phyloP scores from a whole-genome alignment of 2,888 invertebrate genomes.

The Caenorhabditis japonica region DNA sequence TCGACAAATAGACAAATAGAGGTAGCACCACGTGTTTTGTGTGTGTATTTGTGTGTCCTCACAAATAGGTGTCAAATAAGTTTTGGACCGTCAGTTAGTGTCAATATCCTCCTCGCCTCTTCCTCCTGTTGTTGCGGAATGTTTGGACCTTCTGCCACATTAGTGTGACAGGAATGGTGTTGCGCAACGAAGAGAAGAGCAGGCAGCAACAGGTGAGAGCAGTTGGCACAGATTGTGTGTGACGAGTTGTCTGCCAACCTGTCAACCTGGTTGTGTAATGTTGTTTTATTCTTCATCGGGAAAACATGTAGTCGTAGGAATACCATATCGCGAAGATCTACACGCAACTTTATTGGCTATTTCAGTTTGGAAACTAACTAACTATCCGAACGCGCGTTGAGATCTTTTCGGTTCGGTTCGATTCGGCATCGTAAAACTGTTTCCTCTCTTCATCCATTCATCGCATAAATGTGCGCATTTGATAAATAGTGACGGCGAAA shows the following conservation, averaged over 20 bases:
- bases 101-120: constrained; percentile 18
- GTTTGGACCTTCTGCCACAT: background rate
- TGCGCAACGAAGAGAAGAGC: constrained; percentile 12
- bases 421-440: constrained; percentile 31
- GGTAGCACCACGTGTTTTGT: constrained; percentile 24
- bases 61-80: constrained; percentile 47
- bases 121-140: background rate
- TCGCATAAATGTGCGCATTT: constrained; percentile 35
- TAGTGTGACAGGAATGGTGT: constrained; percentile 4
- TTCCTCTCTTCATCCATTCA: background rate
- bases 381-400: no score
- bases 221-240: background rate
- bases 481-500: constrained; percentile 40
- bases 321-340: background rate
- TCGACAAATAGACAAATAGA: constrained; percentile 3
- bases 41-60: no score
- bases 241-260: constrained; percentile 9
- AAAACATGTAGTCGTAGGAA: background rate
- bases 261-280: background rate
- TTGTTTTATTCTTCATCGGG: no score
- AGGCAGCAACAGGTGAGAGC: constrained; percentile 13
- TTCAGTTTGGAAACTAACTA: constrained; percentile 23
- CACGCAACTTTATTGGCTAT: constrained; percentile 14
- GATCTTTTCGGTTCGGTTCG: background rate
- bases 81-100: constrained; percentile 33